These are phyloP conservation scores for Polyommatus icarus DNA, from an alignment of 2,888 invertebrate genomes.

Conservation along the genomic window DNA sequence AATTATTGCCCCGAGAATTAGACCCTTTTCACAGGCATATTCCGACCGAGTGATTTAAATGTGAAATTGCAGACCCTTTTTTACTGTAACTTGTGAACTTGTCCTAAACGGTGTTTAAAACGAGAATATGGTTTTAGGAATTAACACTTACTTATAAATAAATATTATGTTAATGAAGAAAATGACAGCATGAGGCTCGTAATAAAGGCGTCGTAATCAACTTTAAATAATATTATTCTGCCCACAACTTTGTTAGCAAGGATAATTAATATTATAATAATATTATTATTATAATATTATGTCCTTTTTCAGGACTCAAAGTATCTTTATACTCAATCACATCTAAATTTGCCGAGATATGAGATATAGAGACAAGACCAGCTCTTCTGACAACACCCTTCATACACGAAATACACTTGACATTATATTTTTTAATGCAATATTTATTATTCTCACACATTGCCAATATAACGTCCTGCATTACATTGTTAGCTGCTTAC, in stretches of 20 bases:
- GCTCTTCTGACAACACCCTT: no score
- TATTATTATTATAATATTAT: no score
- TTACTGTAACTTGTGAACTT: slow-evolving; percentile 18
- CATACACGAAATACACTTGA: background rate
- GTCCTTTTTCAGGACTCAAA: no score
- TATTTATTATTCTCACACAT: background rate
- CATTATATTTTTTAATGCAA: background rate
- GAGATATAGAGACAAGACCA: background rate
- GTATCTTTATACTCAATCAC: no score
- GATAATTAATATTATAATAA: no score
- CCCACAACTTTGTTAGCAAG: no score
- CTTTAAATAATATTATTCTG: no score
- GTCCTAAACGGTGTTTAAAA: slow-evolving; percentile 1
- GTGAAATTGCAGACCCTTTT: slow-evolving; percentile 19
- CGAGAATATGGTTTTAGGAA: background rate
- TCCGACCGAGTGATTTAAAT: slow-evolving; percentile 20
- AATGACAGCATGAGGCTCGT: no score
- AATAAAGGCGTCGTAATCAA: no score
- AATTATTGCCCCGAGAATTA: slow-evolving; percentile 17
- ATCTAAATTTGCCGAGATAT: background rate
- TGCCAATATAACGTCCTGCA: no score
- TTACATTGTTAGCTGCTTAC: background rate
- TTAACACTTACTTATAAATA: background rate
- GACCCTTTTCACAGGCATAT: slow-evolving; percentile 22
- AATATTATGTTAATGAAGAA: no score